These are phyloP conservation scores for Melanocharis versteri DNA, from an alignment of 2,113 vertebrate species.

Conservation along the genomic window DNA sequence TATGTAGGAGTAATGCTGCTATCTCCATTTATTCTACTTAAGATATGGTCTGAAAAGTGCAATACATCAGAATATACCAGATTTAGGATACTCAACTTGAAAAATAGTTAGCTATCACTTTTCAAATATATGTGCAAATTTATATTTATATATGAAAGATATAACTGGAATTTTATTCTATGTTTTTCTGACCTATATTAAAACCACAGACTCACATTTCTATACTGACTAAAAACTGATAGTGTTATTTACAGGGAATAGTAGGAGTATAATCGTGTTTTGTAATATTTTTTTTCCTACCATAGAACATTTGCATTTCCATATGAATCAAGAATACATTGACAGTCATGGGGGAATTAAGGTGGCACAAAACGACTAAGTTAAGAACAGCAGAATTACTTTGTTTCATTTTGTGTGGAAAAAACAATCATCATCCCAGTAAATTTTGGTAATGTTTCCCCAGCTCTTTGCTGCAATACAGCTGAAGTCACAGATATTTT, in stretches of 20 bases:
- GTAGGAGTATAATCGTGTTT: not conserved
- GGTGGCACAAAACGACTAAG: not conserved
- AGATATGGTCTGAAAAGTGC: accelerated
- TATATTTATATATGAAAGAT: not conserved
- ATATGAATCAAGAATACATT: not conserved
- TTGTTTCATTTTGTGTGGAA: not conserved
- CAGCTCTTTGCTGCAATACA: not conserved
- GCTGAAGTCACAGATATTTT: not conserved
- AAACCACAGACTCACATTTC: not conserved
- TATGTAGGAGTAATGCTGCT: not conserved
- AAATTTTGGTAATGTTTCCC: not conserved
- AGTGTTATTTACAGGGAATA: not conserved
- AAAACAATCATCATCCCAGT: not conserved
- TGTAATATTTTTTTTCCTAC: not conserved
- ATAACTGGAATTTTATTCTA: not conserved
- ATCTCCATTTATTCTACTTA: not conserved
- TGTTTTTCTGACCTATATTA: not conserved
- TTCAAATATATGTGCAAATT: not conserved
- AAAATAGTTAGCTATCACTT: not conserved
- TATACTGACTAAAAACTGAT: not conserved
- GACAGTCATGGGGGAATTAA: not conserved
- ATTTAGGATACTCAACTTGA: not conserved
- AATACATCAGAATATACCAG: not conserved
- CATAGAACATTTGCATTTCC: not conserved
- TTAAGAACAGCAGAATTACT: not conserved